Evolutionary conservation across 1,140 invertebrate species (phyloP).

Genomic region (Phenacoccus solenopsis): DNA sequence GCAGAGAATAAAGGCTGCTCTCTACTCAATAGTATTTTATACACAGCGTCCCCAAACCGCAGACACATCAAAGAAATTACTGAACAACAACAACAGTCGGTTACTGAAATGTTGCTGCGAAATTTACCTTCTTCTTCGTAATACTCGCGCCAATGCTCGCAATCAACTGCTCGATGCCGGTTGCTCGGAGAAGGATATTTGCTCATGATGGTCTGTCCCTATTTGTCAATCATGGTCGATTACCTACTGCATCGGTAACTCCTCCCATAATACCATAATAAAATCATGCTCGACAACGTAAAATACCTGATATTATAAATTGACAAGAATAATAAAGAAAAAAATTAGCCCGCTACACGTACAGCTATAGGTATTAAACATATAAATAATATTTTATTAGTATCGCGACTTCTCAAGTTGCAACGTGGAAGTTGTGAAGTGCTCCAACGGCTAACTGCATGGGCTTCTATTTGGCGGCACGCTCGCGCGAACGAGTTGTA

Average conservation of each 20-base stretch:
- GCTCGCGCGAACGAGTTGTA: no score
- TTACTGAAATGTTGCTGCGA: constrained; percentile 11
- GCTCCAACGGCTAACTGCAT: no score
- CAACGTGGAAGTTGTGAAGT: no score
- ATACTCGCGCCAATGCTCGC: background rate
- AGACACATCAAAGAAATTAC: constrained; percentile 18
- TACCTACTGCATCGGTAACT: constrained; percentile 10
- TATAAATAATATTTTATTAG: no score
- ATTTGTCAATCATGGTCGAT: background rate
- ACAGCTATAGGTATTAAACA: no score
- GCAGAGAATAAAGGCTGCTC: constrained; percentile 15
- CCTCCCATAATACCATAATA: constrained; percentile 16
- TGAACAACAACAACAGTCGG: constrained; percentile 5
- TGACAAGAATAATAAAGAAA: background rate
- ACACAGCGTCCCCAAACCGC: constrained; percentile 13
- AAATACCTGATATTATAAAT: constrained; percentile 7
- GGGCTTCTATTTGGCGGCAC: no score
- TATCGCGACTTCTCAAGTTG: no score
- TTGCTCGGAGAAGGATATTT: background rate
- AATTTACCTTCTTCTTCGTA: constrained; percentile 10
- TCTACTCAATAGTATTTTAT: constrained; percentile 7
- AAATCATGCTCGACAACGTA: constrained; percentile 4
- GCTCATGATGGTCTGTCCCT: background rate
- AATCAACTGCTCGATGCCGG: background rate
- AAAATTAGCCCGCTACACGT: background rate